These are phyloP conservation scores for Papilio protenor DNA, from an alignment of 2,888 invertebrate genomes.

Conservation along the genomic window DNA sequence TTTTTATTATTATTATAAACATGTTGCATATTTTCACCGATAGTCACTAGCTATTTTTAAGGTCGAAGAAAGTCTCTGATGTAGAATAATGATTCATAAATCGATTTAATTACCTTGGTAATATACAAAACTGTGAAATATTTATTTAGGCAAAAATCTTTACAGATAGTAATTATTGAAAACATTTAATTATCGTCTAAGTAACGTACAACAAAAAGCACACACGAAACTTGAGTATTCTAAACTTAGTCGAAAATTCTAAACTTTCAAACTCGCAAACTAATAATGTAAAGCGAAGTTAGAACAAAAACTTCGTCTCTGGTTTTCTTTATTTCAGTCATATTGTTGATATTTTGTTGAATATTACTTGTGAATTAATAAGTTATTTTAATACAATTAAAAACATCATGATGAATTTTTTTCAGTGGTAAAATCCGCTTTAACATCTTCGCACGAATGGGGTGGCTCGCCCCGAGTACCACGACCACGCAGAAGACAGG, in stretches of 20 bases:
- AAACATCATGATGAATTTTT: no score
- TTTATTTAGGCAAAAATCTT: conserved; percentile 1
- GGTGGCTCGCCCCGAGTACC: no score
- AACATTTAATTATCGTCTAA: conserved; percentile 22
- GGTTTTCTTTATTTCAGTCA: conserved; percentile 1
- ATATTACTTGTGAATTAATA: background rate
- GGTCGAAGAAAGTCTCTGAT: no score
- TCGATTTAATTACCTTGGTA: conserved; percentile 47
- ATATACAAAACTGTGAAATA: no score
- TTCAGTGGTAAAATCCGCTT: no score
- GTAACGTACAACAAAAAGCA: conserved; percentile 14
- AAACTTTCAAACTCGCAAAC: conserved; percentile 31
- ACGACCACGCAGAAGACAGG: no score
- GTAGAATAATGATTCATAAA: conserved; percentile 52
- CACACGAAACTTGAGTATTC: conserved; percentile 25
- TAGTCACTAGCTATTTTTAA: no score
- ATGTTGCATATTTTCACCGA: no score
- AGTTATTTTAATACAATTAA: background rate
- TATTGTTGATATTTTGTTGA: background rate
- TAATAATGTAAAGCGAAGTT: conserved; percentile 30
- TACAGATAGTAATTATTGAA: background rate
- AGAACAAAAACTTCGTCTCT: conserved; percentile 22
- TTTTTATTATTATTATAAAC: no score
- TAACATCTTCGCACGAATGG: no score
- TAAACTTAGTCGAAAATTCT: conserved; percentile 29